Conservation (phyloP, 2,113 vertebrate species). For the Reinhardtius hippoglossoides region DNA sequence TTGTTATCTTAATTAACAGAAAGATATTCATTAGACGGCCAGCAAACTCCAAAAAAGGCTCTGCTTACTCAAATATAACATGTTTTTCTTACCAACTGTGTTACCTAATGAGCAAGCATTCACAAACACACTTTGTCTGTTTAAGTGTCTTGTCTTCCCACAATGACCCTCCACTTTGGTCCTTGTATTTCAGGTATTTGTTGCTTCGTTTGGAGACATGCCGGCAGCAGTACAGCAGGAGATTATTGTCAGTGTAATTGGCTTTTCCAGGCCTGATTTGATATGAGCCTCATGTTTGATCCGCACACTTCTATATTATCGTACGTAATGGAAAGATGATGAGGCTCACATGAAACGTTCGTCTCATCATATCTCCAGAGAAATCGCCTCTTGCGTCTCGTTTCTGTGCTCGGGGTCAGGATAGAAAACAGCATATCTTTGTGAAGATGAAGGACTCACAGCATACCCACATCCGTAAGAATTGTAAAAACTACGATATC, state of each 20-base stretch:
- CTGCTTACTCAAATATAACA: not conserved
- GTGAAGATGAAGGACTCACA: not conserved
- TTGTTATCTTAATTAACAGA: not conserved
- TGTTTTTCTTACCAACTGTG: conserved; percentile 9
- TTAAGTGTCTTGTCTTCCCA: conserved; percentile 39
- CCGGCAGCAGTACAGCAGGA: conserved; percentile 74
- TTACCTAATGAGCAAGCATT: conserved; percentile 18
- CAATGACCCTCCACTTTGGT: conserved; percentile 4
- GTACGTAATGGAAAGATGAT: conserved; percentile 74
- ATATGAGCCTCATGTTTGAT: conserved; percentile 80
- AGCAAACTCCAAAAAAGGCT: conserved; percentile 1
- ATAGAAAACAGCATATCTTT: conserved; percentile 22
- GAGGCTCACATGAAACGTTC: conserved; percentile 67
- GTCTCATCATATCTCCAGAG: conserved; percentile 59
- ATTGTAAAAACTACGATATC: too few species aligned
- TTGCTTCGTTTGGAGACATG: conserved; percentile 69
- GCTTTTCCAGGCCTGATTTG: conserved; percentile 80
- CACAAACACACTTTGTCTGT: conserved; percentile 12
- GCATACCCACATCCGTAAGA: too few species aligned
- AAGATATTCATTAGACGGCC: not conserved
- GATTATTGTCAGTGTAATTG: conserved; percentile 84
- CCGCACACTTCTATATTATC: conserved; percentile 75
- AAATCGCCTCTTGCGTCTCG: conserved; percentile 48
- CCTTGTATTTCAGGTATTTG: conserved; percentile 62
- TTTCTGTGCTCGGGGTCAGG: conserved; percentile 41